Evolutionary conservation across 1,140 invertebrate genomes (phyloP), one percentile per base, ranked within the genome.

Genomic region (Vanessa atalanta): DNA sequence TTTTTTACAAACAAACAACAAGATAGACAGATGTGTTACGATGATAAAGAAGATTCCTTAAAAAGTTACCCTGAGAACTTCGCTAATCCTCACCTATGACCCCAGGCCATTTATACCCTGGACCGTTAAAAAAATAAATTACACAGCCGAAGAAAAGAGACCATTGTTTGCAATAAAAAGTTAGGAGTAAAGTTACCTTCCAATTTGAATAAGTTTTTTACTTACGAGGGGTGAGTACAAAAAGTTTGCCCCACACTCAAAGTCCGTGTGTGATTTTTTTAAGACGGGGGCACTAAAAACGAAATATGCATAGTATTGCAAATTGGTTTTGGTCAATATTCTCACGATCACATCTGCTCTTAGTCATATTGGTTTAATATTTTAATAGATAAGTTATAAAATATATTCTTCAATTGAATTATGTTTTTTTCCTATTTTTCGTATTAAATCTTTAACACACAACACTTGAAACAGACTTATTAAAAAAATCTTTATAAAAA

Each of bases 81-180:
- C 80, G 70, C 74, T 81, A 84, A 76, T 80, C 82, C 75, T 89
- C 83, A 90, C 83, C 88, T 91, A 89, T 91, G 89, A 91, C 89
- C 89, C 89, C 72, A 57, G 89, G 88, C 83, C 77, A 89, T 84
- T 84, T 76, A 67, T 67, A 63, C 70, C 67, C 69, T 83, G 84
- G 86, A 87, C 87, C 80, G 80, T 85, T 85, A 85, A 90, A 91
- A 91, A 90, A 91, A 91, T 87, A 86, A 88, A 89, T 90, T 88
- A 90, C 83, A 81, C 66, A 76, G 50, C 75, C 81, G 68, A 88
- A 88, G 85, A 87, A 88, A 88, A 83, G 81, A 75, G 71, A 69
- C 78, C 51, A 86, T 91, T 91, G 88, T 91, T 89, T 87, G 86
- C 37, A 20, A 68, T 75, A 88, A 91, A 91, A 90, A 90, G 80